Conservation (phyloP, 2,113 vertebrate genomes). For the Xiphophorus maculatus region DNA sequence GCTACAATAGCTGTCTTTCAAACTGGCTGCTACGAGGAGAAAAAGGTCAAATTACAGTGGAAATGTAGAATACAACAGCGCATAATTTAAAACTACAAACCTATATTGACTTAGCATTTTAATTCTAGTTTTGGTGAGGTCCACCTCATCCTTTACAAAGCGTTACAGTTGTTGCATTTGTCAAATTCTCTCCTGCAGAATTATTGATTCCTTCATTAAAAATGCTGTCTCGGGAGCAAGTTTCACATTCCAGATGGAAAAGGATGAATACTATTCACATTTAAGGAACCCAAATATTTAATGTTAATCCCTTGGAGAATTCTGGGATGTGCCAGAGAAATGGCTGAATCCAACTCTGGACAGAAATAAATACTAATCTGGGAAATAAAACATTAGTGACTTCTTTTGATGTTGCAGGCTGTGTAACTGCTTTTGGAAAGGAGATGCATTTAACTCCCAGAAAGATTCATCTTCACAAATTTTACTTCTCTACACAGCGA, state of each 20-base stretch:
- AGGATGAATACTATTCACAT: background rate
- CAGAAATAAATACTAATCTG: no score
- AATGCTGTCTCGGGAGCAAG: background rate
- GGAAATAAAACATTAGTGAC: background rate
- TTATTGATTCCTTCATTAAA: background rate
- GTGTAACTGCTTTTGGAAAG: constrained; percentile 17
- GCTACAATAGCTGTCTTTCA: background rate
- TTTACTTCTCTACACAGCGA: no score
- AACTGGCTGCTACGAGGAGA: background rate
- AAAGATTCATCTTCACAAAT: constrained; percentile 11
- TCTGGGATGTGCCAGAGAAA: no score
- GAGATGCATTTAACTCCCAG: background rate
- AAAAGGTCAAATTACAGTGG: background rate
- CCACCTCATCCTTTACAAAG: background rate
- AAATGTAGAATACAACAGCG: background rate
- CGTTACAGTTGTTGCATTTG: background rate
- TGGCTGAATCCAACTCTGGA: no score
- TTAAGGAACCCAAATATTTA: no score
- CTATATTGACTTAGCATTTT: no score
- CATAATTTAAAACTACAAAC: background rate
- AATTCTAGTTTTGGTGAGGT: no score
- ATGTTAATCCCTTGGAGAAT: no score
- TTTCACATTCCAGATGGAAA: background rate
- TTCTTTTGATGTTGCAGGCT: background rate
- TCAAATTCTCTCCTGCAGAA: background rate